Base-by-base conservation (phyloP, 2,888 invertebrate genomes). In the Ethmia dodecea region DNA sequence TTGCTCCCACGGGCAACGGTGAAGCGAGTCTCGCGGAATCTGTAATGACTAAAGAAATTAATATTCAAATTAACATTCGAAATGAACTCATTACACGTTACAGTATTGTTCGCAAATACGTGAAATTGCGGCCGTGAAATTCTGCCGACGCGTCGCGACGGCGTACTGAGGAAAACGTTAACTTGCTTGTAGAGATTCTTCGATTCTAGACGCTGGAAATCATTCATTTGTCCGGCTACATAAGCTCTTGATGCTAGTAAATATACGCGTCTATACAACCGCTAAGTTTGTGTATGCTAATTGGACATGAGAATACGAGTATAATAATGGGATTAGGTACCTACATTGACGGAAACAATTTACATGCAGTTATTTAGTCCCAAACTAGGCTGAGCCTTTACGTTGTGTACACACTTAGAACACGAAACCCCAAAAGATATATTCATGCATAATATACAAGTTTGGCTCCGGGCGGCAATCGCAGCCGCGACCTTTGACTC, bases 181-280 rank as follows among this genome's bases (percentile, higher is more conserved):
- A 38, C 40, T 40, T 35, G 45, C 43, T 30, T 13, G 33, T 29
- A 30, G 31, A 18, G 22, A 16, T 37, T 35, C 30, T 38, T 25
- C 9, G 22, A 36, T 30, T 24, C 20, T 37, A 29, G 22, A 28
- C 20, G 10, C 15, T 15, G 40, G 37, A 38, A 42, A 58, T 63
- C 65, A 68, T 60, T 70, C 64, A 66, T 56, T 47, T 41, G 46
- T 45, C 51, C 45, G 43, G 47, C 46, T 53, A 49, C 54, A 53
- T 51, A 58, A 59, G 55, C 59, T 61, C 52, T 57, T 48, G 62
- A 62, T 64, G 68, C 66, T 64, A 72, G 67, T 70, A n/a, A 5
- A 18, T 18, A 25, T 28, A 12, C 3, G 13, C 18, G 18, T 18
- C 18, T 18, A n/a, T n/a, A n/a, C n/a, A n/a, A n/a, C n/a, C n/a